A percentile compares a stretch with the other conserved stretches of the same genome.
These are phyloP conservation scores for Philotrypesis tridentata DNA, from an alignment of 1,140 invertebrate genomes.

Conservation along the genomic window DNA sequence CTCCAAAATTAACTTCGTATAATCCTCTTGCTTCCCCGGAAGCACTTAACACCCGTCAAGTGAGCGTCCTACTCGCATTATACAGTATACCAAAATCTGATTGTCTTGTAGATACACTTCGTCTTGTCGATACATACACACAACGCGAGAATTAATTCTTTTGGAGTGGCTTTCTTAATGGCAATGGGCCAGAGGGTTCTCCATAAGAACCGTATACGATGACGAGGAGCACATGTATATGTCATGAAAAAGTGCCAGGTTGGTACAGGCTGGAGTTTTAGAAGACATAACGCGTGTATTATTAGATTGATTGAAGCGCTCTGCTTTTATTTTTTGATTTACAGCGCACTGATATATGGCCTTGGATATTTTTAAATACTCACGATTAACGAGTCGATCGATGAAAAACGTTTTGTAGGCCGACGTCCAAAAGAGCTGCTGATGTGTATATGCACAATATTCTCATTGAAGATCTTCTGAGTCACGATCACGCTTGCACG, in stretches of 20 bases:
- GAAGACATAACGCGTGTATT: neutral
- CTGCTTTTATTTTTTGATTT: too few relatives aligned
- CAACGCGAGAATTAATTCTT: constrained; percentile 28
- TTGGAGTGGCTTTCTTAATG: constrained; percentile 59
- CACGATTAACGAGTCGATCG: too few relatives aligned
- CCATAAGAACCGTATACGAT: constrained; percentile 73
- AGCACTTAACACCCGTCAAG: too few relatives aligned
- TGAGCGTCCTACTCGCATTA: too few relatives aligned
- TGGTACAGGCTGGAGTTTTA: neutral
- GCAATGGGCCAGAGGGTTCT: constrained; percentile 68
- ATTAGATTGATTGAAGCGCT: neutral
- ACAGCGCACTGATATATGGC: too few relatives aligned
- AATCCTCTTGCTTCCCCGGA: too few relatives aligned
- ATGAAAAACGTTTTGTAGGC: neutral
- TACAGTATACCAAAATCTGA: too few relatives aligned
- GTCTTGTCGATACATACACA: too few relatives aligned
- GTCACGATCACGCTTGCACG: neutral
- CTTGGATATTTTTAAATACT: too few relatives aligned
- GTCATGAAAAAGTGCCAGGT: constrained; percentile 71
- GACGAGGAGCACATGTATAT: constrained; percentile 71
- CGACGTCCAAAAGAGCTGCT: too few relatives aligned
- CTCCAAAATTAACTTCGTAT: too few relatives aligned
- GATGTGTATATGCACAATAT: neutral
- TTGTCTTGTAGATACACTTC: too few relatives aligned
- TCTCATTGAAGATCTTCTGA: neutral